Base-by-base conservation (phyloP, 1,140 invertebrate species). In the Microplitis mediator region DNA sequence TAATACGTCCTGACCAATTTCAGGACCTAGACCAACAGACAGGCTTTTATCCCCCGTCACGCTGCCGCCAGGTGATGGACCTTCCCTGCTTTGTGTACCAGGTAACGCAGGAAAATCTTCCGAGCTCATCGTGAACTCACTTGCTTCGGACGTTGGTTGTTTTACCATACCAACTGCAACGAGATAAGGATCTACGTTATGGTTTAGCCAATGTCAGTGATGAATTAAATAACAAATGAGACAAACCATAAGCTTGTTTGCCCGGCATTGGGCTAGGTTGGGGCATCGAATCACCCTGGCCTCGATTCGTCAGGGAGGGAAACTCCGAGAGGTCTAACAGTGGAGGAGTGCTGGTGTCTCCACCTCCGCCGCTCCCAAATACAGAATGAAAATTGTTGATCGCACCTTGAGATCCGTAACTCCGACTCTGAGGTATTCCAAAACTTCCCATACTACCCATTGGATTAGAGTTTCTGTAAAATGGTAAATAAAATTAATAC, bases 21-120 rank as follows among this genome's bases (percentile, higher is more conserved):
- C 86, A 13, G 85, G 84, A 73, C 86, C 86, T 45, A 87, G 80
- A 75, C 86, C 87, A 72, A 90, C 89, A 64, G 87, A 85, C 77
- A 89, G 87, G 73, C 77, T 84, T 81, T 90, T 91, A 79, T 90
- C 90, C 75, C 88, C 88, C 51, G 86, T 85, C 62, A 87, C 80
- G 69, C 83, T 88, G 32, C 86, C 85, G 50, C 88, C 88, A 3
- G 89, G 88, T 34, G 89, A 89, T 9, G 88, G 85, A 4, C 88
- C 88, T 71, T 89, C 88, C 79, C 89, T 86, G 77, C 87, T 85
- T 78, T 89, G 89, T 78, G 90, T 93, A 84, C 91, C 93, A 72
- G 93, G 98, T 86, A 99, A 90, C 82, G 98, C 98, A 75, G 98
- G 98, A 89, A 99, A 99, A 88, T 99, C 98, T 89, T 99, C 98